Evolutionary conservation across 2,888 invertebrate species (phyloP).

Genomic region (Drosophila nigricruria): DNA sequence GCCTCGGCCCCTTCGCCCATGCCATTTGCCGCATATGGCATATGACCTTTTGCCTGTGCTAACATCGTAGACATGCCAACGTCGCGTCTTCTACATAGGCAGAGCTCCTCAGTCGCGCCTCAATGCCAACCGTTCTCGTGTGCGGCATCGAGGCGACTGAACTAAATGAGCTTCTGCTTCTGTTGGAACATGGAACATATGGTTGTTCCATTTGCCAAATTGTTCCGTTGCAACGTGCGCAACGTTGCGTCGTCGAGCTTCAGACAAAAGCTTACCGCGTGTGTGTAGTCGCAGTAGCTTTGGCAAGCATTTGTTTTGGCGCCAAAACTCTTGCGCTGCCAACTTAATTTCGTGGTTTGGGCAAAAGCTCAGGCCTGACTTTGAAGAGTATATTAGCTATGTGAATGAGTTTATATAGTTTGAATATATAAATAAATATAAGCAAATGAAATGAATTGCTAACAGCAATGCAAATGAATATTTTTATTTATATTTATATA

Average conservation of each 20-base stretch:
- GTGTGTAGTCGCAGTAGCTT: slow-evolving; percentile 33
- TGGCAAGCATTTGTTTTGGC: slow-evolving; percentile 43
- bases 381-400: slow-evolving; percentile 19
- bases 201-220: slow-evolving; percentile 43
- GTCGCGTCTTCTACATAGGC: not conserved
- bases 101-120: not conserved
- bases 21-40: slow-evolving; percentile 24
- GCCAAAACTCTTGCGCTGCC: slow-evolving; percentile 46
- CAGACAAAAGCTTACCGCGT: slow-evolving; percentile 35
- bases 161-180: slow-evolving; percentile 12
- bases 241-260: slow-evolving; percentile 27
- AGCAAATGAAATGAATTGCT: not conserved
- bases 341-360: slow-evolving; percentile 29
- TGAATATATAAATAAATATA: not conserved
- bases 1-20: slow-evolving; percentile 8
- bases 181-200: slow-evolving; percentile 7
- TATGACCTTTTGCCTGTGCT: slow-evolving; percentile 35
- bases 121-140: slow-evolving; percentile 9
- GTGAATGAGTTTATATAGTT: not conserved
- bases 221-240: slow-evolving; percentile 29
- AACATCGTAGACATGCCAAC: slow-evolving; percentile 24
- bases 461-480: not conserved
- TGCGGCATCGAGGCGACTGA: slow-evolving; percentile 32
- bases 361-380: slow-evolving; percentile 30
- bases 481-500: not conserved